These are phyloP conservation scores for Anomalospiza imberbis DNA, from an alignment of 2,797 vertebrate species.

Conservation along the genomic window DNA sequence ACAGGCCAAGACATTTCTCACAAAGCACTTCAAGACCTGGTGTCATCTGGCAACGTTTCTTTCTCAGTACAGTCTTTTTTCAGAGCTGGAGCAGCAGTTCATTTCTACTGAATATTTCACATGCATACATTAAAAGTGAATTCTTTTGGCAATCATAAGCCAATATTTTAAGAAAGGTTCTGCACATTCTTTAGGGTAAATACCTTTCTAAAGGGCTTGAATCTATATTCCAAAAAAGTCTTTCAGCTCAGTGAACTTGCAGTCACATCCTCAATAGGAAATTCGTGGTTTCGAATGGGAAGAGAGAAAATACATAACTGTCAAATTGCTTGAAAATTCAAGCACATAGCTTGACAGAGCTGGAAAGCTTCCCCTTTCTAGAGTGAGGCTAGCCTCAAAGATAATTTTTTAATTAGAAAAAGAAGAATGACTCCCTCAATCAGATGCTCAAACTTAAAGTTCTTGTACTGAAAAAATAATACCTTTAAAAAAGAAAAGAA, in stretches of 20 bases:
- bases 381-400: not conserved
- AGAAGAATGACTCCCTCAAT: not conserved
- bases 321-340: not conserved
- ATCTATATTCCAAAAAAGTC: not conserved
- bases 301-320: not conserved
- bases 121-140: not conserved
- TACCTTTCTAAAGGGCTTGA: not conserved
- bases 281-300: not conserved
- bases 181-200: not conserved
- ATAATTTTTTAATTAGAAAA: not conserved
- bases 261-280: not conserved
- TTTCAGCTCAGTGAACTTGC: not conserved
- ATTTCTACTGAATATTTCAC: not conserved
- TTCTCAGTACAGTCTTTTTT: not conserved
- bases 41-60: slow-evolving; percentile 46
- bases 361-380: not conserved
- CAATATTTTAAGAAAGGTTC: not conserved
- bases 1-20: slow-evolving; percentile 56
- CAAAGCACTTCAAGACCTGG: slow-evolving; percentile 41
- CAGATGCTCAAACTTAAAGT: not conserved
- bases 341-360: not conserved
- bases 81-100: not conserved
- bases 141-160: not conserved
- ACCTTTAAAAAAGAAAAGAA: not conserved
- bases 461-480: not conserved